Evolutionary conservation across 1,140 invertebrate genomes (phyloP).

Genomic region (Drosophila persimilis): DNA sequence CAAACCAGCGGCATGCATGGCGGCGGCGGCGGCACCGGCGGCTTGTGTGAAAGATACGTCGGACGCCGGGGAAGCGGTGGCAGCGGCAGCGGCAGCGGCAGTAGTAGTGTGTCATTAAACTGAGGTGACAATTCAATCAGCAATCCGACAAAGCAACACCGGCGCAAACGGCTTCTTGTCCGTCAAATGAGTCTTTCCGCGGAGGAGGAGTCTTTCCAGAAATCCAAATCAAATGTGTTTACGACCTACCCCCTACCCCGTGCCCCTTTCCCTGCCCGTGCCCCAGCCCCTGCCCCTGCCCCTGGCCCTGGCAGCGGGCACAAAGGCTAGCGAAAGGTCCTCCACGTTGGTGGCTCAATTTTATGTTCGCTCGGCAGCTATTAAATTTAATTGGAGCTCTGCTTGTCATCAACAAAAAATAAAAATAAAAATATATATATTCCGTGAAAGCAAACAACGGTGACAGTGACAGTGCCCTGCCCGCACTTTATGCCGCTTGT

Average conservation of each 20-base stretch:
- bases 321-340: constrained; percentile 2
- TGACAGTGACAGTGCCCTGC: constrained; percentile 2
- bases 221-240: constrained; percentile 79
- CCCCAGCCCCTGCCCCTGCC: background rate
- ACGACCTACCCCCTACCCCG: constrained; percentile 36
- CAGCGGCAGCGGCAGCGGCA: background rate
- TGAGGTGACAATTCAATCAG: constrained; percentile 79
- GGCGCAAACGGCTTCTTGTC: constrained; percentile 37
- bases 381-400: constrained; percentile 82
- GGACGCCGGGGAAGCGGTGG: background rate
- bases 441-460: constrained; percentile 28
- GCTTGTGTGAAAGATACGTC: constrained; percentile 48
- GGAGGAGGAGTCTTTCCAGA: constrained; percentile 62
- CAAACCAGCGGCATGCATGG: constrained; percentile 32
- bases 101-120: constrained; percentile 59
- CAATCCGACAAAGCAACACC: constrained; percentile 50
- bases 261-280: background rate
- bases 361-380: constrained; percentile 67
- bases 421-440: constrained; percentile 2
- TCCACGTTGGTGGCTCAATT: constrained; percentile 69
- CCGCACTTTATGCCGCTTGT: background rate
- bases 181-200: constrained; percentile 35
- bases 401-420: constrained; percentile 60
- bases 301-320: background rate
- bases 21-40: background rate